These are phyloP conservation scores for Drosophila bunnanda DNA, from an alignment of 2,888 invertebrate genomes.

Conservation along the genomic window DNA sequence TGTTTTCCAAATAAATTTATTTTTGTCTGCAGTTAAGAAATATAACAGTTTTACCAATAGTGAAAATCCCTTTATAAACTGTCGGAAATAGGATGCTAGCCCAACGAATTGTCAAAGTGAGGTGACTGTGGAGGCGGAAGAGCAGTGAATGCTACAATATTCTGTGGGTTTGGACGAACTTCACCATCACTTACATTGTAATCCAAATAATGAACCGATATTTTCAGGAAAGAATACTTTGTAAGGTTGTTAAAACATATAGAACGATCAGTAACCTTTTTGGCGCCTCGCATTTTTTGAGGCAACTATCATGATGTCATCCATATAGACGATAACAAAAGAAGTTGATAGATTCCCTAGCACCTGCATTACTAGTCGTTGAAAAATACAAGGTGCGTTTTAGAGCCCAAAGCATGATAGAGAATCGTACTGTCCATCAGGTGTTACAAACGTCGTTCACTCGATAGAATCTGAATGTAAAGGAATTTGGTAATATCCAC, in stretches of 20 bases:
- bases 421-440: background rate
- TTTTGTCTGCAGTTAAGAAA: background rate
- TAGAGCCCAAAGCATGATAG: background rate
- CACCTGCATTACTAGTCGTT: background rate
- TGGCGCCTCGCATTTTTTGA: no score
- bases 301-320: background rate
- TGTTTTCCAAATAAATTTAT: no score
- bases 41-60: background rate
- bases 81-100: background rate
- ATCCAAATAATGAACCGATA: no score
- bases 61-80: background rate
- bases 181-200: background rate
- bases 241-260: no score
- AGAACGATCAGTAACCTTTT: no score
- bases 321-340: background rate
- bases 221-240: background rate
- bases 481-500: constrained; percentile 13
- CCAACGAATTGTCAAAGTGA: constrained; percentile 21
- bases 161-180: no score
- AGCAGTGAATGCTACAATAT: no score
- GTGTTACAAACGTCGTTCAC: constrained; percentile 1
- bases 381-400: constrained; percentile 2
- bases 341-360: background rate
- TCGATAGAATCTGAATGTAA: constrained; percentile 11
- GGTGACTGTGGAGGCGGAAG: constrained; percentile 25